Conservation (phyloP, 2,888 invertebrate genomes). For the Spilarctia lutea region DNA sequence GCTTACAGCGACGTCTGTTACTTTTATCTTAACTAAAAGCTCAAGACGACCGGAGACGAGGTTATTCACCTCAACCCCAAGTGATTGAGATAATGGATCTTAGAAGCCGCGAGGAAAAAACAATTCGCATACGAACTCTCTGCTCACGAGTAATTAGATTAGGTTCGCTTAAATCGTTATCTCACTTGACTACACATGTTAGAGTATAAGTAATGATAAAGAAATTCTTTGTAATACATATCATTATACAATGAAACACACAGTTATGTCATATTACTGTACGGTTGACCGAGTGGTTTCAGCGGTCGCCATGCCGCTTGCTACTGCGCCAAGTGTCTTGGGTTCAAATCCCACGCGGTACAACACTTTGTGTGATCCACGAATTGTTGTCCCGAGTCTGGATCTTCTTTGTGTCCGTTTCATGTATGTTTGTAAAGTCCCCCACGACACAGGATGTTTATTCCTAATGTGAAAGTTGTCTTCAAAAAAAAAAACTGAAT, state of each 20-base stretch:
- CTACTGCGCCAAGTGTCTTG: too few relatives aligned
- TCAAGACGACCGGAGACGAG: constrained; percentile 43
- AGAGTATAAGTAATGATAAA: background rate
- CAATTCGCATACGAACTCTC: constrained; percentile 33
- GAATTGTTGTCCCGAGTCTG: too few relatives aligned
- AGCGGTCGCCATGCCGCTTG: too few relatives aligned
- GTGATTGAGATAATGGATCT: constrained; percentile 44
- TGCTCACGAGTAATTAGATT: constrained; percentile 19
- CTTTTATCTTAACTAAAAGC: constrained; percentile 61
- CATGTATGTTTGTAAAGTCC: too few relatives aligned
- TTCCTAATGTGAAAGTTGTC: too few relatives aligned
- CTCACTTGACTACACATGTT: background rate
- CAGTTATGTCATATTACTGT: background rate
- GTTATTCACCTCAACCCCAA: constrained; percentile 39
- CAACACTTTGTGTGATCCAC: too few relatives aligned
- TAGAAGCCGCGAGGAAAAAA: constrained; percentile 23
- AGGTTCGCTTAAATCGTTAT: background rate
- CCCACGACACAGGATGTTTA: too few relatives aligned
- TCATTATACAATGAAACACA: background rate
- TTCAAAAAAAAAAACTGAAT: too few relatives aligned
- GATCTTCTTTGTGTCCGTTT: too few relatives aligned
- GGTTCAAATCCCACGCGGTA: too few relatives aligned
- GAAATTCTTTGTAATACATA: background rate
- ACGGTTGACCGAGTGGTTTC: too few relatives aligned
- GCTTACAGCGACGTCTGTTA: constrained; percentile 56